Evolutionary conservation across 2,888 invertebrate species (phyloP).

Genomic region (Lasius platythorax): DNA sequence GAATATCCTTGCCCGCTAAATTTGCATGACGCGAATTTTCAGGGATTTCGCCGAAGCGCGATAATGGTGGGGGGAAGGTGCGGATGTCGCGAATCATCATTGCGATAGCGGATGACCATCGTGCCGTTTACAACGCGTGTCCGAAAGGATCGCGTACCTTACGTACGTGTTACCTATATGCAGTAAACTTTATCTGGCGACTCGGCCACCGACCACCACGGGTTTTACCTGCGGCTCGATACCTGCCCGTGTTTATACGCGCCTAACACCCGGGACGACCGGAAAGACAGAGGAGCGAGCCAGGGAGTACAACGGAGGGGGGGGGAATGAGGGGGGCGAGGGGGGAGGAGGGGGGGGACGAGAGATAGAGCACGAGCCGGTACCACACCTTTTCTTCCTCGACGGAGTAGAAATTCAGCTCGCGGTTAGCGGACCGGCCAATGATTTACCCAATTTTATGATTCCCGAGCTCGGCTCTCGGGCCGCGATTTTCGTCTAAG

Average conservation of each 20-base stretch:
- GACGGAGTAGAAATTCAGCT: slow-evolving; percentile 60
- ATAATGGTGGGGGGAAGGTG: slow-evolving; percentile 58
- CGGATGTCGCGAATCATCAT: slow-evolving; percentile 80
- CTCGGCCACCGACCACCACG: slow-evolving; percentile 74
- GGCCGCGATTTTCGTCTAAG: slow-evolving; percentile 63
- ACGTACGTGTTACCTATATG: slow-evolving; percentile 73
- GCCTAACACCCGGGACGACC: slow-evolving; percentile 74
- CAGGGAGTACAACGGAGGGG: not conserved
- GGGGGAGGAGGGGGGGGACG: slow-evolving; percentile 1
- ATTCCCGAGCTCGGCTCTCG: slow-evolving; percentile 46
- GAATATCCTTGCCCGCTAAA: slow-evolving; percentile 19
- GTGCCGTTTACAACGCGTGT: slow-evolving; percentile 72
- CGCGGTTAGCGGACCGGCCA: slow-evolving; percentile 69
- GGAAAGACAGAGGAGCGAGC: slow-evolving; percentile 15
- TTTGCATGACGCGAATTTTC: slow-evolving; percentile 39
- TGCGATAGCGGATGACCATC: slow-evolving; percentile 78
- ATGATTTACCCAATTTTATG: slow-evolving; percentile 77
- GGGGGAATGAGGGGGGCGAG: not conserved
- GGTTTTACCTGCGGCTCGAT: slow-evolving; percentile 76
- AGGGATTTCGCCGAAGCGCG: slow-evolving; percentile 30
- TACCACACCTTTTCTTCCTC: slow-evolving; percentile 74
- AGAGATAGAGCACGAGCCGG: slow-evolving; percentile 59
- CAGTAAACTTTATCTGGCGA: slow-evolving; percentile 77
- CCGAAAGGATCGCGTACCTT: slow-evolving; percentile 62
- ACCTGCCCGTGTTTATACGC: slow-evolving; percentile 78